Conservation (phyloP, 2,113 vertebrate species). For the Lethenteron reissneri region DNA sequence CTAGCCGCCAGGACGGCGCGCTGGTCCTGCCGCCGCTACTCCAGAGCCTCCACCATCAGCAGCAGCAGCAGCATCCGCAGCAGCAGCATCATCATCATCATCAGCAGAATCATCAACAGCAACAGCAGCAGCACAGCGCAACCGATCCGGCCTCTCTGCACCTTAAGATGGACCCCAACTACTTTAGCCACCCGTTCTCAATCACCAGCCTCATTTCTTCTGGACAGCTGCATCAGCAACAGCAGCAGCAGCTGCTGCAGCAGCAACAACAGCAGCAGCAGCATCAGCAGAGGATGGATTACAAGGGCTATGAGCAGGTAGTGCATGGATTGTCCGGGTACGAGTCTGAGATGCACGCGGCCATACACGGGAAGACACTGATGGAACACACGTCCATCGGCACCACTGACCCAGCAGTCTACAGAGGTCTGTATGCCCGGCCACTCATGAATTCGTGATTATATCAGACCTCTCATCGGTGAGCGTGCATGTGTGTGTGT, state of each 20-base stretch:
- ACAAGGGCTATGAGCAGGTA: conserved; percentile 95
- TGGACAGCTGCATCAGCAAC: conserved; percentile 27
- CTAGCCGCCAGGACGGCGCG: too few species aligned
- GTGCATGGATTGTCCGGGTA: conserved; percentile 81
- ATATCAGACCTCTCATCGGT: too few species aligned
- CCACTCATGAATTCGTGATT: conserved; percentile 85
- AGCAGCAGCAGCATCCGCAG: too few species aligned
- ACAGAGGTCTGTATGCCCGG: conserved; percentile 85
- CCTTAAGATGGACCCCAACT: conserved; percentile 92
- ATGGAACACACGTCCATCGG: conserved; percentile 73
- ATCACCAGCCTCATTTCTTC: conserved; percentile 97
- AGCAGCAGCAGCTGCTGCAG: conserved; percentile 18
- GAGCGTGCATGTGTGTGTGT: too few species aligned
- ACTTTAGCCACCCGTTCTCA: conserved; percentile 97
- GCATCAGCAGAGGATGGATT: conserved; percentile 73
- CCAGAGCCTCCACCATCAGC: too few species aligned
- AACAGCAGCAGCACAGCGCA: too few species aligned
- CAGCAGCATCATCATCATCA: too few species aligned
- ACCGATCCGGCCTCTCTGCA: conserved; percentile 18
- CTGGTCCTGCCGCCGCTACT: too few species aligned
- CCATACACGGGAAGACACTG: conserved; percentile 71
- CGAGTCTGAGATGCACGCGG: conserved; percentile 67
- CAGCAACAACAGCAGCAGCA: conserved; percentile 34
- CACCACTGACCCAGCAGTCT: conserved; percentile 46
- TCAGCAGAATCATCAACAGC: too few species aligned